Base-by-base conservation (phyloP, 2,888 invertebrate genomes). In the Dryobota labecula region DNA sequence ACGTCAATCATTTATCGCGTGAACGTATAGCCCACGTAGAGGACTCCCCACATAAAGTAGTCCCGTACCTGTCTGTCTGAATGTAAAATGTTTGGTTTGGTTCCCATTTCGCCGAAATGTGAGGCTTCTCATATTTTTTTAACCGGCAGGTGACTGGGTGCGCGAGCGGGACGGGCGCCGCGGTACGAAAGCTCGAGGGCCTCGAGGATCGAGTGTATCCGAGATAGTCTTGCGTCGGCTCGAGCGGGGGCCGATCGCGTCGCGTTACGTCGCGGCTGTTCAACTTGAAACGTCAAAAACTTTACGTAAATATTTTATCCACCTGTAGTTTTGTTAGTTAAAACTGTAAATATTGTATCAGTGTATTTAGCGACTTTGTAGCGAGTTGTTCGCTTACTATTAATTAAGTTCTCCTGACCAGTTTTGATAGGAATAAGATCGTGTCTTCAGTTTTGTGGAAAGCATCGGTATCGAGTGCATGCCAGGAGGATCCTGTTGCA, bases 41-140 rank as follows among this genome's bases (percentile, higher is more conserved):
- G 53, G 36, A 65, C 64, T 79, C 64, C 82, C 78, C 70, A 75
- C 72, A 78, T 83, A 77, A 82, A 85, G 86, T 76, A 89, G 87
- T 89, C 84, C 87, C 83, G 87, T 93, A 92, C 92, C 92, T 93
- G 93, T 88, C 86, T 87, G 80, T 67, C 66, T 86, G 83, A 84
- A 82, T 86, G 86, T 90, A 87, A 90, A 91, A 89, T 92, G 88
- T 94, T 92, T 91, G 89, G 89, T 91, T 91, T 90, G 89, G 92
- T 88, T 93, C 89, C 90, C 87, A 91, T 94, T 95, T 95, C 95
- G 94, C 79, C 94, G 95, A 95, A 95, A 93, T 92, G 90, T 90
- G 90, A 91, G 92, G 91, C 90, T 92, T 92, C 92, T 90, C 84
- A 88, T 90, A 89, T 92, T 94, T 94, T 94, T 95, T 93, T 88